Base-by-base conservation (phyloP, 2,113 vertebrate genomes). In the Sialia sialis region DNA sequence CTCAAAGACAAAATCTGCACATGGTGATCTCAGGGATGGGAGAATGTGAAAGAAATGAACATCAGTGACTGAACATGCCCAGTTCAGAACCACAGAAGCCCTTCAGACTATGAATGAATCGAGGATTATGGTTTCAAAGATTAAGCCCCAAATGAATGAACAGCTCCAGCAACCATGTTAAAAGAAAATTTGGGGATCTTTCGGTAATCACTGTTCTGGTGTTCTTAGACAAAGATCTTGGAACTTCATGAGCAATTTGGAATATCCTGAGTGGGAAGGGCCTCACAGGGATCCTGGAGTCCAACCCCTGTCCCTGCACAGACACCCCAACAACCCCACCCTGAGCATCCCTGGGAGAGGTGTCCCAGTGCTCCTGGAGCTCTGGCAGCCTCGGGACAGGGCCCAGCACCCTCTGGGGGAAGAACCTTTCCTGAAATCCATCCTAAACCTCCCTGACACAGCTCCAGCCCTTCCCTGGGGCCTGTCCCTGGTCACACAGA, bases 291-390 rank as follows among this genome's bases (percentile, higher is more conserved):
- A 62, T 32, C 54, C 41, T 2, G 0, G 9, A 68, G 7, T 41
- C 29, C 39, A 22, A 13, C 1, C 1, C 54, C 46, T 41, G 20
- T 0, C 11, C 78, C 55, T 83, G 55, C 55, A 3, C 39, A 75
- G 46, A 60, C 29, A 2, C 11, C 29, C 13, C 70, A 89, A 2
- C 20, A 89, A 36, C 2, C 30, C 62, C 78, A 39, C 11, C 20
- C 46, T 55, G 46, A 0, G 6, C 81, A 64, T 8, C 23, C 54
- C 70, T 48, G 16, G 17, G 9, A 52, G 69, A 0, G 0, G 0
- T 67, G 19, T 26, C 52, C 29, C 15, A 74, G 4, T 0, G 0
- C 20, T n/a, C 54, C 77, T 41, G 29, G n/a, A 83, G 78, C 55
- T 62, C 54, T 48, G 54, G 39, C 87, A 82, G 30, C 69, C 34